A percentile compares a stretch with the other conserved stretches of the same genome.
These are phyloP conservation scores for Neosilurus mollespiculum DNA, from an alignment of 2,797 vertebrate species.

Conservation along the genomic window DNA sequence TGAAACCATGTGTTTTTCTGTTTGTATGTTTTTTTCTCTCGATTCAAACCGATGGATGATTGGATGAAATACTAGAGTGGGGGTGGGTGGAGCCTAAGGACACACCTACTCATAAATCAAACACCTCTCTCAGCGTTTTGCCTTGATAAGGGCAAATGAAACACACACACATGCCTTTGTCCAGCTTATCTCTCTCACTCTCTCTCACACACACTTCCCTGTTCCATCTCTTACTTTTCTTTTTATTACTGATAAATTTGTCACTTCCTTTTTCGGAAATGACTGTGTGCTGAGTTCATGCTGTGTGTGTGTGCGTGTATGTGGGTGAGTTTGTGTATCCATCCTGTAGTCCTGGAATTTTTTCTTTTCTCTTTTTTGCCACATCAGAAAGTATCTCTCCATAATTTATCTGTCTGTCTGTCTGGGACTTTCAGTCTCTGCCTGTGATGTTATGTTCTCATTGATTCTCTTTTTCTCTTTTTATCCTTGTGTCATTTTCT, in stretches of 20 bases:
- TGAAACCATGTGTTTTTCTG: neutral
- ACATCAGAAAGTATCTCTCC: slow-evolving; percentile 17
- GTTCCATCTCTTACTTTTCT: neutral
- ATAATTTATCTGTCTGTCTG: slow-evolving; percentile 10
- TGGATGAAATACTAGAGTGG: slow-evolving; percentile 51
- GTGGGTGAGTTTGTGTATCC: neutral
- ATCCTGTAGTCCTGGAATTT: neutral
- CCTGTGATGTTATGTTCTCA: too few species aligned
- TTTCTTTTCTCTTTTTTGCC: neutral
- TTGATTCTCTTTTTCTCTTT: neutral
- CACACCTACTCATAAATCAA: neutral
- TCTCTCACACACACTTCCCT: slow-evolving; percentile 9
- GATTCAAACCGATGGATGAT: slow-evolving; percentile 33
- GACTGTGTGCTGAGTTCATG: slow-evolving; percentile 6
- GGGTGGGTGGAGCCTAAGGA: neutral
- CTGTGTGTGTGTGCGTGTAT: neutral
- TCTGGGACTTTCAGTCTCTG: neutral
- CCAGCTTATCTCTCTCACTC: slow-evolving; percentile 4
- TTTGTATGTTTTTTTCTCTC: slow-evolving; percentile 3
- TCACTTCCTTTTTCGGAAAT: slow-evolving; percentile 25
- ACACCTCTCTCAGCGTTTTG: neutral
- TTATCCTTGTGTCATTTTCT: neutral
- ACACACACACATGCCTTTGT: neutral
- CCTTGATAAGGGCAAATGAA: neutral
- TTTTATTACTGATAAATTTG: neutral